A percentile compares a stretch with the other conserved stretches of the same genome.
Evolutionary conservation across 2,888 invertebrate species (phyloP).

Genomic region (Adelognathus sp.): DNA sequence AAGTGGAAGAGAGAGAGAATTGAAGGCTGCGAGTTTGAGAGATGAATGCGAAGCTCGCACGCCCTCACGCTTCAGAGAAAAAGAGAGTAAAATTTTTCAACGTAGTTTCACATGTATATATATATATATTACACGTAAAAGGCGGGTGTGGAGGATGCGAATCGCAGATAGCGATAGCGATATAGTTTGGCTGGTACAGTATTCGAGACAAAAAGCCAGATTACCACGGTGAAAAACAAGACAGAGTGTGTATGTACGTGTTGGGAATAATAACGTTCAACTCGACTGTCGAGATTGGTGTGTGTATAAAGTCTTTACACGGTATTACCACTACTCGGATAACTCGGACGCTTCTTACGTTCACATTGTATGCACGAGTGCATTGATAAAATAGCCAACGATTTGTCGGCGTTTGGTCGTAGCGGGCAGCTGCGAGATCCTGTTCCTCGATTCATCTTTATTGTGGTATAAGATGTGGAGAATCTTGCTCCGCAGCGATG

Average conservation of each 20-base stretch:
- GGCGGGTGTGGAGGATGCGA: conserved; percentile 55
- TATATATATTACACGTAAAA: neutral
- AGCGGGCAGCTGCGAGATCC: conserved; percentile 16
- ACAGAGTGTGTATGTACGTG: conserved; percentile 15
- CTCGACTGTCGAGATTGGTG: conserved; percentile 40
- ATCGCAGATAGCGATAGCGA: conserved; percentile 49
- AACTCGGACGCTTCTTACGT: neutral
- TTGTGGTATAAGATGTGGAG: conserved; percentile 25
- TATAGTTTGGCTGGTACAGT: conserved; percentile 26
- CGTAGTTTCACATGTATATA: neutral
- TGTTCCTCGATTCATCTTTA: conserved; percentile 28
- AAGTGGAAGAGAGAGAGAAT: neutral
- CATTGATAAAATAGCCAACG: conserved; percentile 39
- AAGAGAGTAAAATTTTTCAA: conserved; percentile 42
- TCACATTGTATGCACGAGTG: conserved; percentile 7
- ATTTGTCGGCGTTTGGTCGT: conserved; percentile 44
- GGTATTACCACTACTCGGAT: neutral
- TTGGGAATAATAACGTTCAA: conserved; percentile 45
- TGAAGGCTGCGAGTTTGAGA: conserved; percentile 8
- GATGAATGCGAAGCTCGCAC: conserved; percentile 16
- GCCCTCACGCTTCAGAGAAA: conserved; percentile 31
- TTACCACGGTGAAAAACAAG: conserved; percentile 33
- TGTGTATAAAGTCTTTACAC: neutral
- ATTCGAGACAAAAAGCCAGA: conserved; percentile 36
- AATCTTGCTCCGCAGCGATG: neutral